Base-by-base conservation (phyloP, 2,888 invertebrate species). In the Orgyia antiqua region DNA sequence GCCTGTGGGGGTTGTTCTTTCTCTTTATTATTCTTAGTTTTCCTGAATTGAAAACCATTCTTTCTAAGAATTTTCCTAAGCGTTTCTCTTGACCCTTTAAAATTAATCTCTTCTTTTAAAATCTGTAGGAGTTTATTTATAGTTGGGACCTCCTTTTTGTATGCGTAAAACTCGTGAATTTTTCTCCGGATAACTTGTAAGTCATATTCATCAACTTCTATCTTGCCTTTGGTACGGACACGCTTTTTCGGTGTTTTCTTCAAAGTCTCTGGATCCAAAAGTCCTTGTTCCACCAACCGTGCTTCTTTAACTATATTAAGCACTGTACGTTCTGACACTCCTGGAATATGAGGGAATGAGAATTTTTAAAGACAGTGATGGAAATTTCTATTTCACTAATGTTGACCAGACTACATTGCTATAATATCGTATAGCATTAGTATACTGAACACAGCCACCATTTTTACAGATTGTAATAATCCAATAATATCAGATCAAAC, bases 141-240 rank as follows among this genome's bases (percentile, higher is more conserved):
- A 2, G 84, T 84, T 0, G 84, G 84, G 2, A 84, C 84, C 57
- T 84, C 84, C 55, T 84, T 84, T 39, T 84, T 84, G 38, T 73
- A 84, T 6, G 84, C 68, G 39, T 84, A 84, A 48, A 84, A 84
- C 43, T 84, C 84, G n/a, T 84, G 83, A 15, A 84, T 82, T 45
- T 83, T 83, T 27, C 82, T 58, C 20, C 80, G 52, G 10, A 84
- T 84, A 0, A 84, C 80, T 64, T 80, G 79, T 13, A 84, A 54
- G 37, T 84, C 83, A 45, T 75, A 83, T 42, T 84, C 83, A 23
- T 78, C 83, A 0, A 84, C 79, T 55, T 84, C 84, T 33, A 84
- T 84, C 47, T 76, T 80, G 10, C 84, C 84, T 55, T 82, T 84
- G 1, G 82, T 83, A 18, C 84, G 50, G 2, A 83, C 72, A 20